phyloP scores from a whole-genome alignment of 1,140 invertebrate genomes.

The Nasonia longicornis region DNA sequence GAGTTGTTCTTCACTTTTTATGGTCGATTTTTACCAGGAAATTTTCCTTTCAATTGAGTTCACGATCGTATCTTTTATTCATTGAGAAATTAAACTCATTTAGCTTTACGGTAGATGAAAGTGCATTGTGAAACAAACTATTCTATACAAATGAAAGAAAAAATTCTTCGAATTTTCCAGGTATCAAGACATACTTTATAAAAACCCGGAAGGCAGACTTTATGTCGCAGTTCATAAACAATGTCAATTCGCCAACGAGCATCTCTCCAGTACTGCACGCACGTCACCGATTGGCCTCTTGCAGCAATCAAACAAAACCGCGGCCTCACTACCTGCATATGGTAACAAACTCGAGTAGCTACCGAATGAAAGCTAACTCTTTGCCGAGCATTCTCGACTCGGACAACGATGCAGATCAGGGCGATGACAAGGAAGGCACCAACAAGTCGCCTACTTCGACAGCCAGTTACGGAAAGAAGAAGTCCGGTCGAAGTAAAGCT shows the following conservation, averaged over 20 bases:
- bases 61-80: no score
- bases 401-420: slow-evolving; percentile 75
- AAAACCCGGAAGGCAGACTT: slow-evolving; percentile 62
- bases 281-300: slow-evolving; percentile 61
- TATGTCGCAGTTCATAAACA: slow-evolving; percentile 59
- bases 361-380: slow-evolving; percentile 79
- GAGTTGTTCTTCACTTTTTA: not conserved
- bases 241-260: slow-evolving; percentile 55
- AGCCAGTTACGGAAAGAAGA: slow-evolving; percentile 67
- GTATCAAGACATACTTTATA: slow-evolving; percentile 66
- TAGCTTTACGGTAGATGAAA: not conserved
- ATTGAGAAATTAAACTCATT: no score
- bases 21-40: not conserved
- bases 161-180: slow-evolving; percentile 50
- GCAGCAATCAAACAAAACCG: slow-evolving; percentile 60
- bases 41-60: no score
- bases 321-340: slow-evolving; percentile 65
- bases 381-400: slow-evolving; percentile 83
- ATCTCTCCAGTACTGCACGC: slow-evolving; percentile 63
- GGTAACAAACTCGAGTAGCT: slow-evolving; percentile 70
- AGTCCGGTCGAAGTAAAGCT: slow-evolving; percentile 57
- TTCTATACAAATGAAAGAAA: not conserved
- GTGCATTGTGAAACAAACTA: not conserved
- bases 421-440: slow-evolving; percentile 68
- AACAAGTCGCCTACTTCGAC: slow-evolving; percentile 74